Conservation (phyloP, 2,888 invertebrate genomes). For the Folsomia manolachei region DNA sequence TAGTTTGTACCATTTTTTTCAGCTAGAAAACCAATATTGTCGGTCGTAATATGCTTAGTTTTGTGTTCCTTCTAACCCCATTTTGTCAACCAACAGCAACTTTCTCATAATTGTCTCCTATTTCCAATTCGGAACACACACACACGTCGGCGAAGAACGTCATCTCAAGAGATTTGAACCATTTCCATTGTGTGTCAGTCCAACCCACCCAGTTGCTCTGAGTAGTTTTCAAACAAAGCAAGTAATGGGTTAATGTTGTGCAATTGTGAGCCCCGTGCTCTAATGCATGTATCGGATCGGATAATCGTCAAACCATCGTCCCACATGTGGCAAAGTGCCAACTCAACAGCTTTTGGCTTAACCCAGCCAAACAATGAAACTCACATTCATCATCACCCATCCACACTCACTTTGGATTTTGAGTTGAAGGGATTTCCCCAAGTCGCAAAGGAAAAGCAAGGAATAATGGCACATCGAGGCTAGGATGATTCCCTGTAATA, state of each 20-base stretch:
- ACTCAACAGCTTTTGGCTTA: neutral
- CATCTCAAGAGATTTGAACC: neutral
- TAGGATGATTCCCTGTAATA: neutral
- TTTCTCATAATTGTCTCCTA: too few relatives aligned
- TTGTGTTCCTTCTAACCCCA: too few relatives aligned
- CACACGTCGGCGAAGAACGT: too few relatives aligned
- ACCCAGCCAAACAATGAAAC: slow-evolving; percentile 13
- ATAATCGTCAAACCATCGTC: neutral
- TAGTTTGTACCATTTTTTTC: too few relatives aligned
- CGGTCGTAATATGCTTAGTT: too few relatives aligned
- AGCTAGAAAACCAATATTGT: too few relatives aligned
- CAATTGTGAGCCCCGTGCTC: neutral
- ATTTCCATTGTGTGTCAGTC: neutral
- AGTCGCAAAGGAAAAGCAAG: too few relatives aligned
- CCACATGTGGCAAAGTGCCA: slow-evolving; percentile 21
- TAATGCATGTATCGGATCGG: neutral
- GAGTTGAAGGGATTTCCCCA: neutral
- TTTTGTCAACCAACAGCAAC: too few relatives aligned
- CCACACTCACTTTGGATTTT: neutral
- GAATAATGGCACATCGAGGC: too few relatives aligned
- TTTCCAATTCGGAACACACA: too few relatives aligned
- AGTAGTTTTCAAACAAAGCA: neutral
- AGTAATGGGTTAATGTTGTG: neutral
- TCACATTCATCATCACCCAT: slow-evolving; percentile 21
- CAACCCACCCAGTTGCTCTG: too few relatives aligned